A percentile compares a stretch with the other conserved stretches of the same genome.
Evolutionary conservation across 2,113 vertebrate species (phyloP).

Genomic region (Psophia crepitans): DNA sequence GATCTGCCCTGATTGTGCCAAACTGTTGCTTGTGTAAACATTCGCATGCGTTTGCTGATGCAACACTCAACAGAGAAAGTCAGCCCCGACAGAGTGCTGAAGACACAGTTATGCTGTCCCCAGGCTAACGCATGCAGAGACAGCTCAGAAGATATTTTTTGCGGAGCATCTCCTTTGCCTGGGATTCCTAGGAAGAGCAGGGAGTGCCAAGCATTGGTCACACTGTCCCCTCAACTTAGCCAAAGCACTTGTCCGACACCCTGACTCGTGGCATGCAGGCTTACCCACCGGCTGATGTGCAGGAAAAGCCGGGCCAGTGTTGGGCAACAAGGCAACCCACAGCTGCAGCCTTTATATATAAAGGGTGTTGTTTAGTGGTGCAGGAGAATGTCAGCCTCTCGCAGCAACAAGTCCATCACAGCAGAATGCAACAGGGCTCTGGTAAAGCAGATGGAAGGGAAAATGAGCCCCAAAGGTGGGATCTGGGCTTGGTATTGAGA

Average conservation of each 20-base stretch:
- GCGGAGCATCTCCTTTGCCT: background rate
- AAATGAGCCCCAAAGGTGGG: background rate
- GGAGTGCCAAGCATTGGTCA: background rate
- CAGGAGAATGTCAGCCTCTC: background rate
- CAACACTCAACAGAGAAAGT: background rate
- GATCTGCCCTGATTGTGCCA: background rate
- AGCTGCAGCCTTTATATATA: background rate
- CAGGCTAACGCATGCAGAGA: background rate
- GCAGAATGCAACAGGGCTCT: background rate
- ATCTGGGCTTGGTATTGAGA: background rate
- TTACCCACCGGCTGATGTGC: background rate
- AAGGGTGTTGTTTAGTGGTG: background rate
- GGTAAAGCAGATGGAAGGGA: background rate
- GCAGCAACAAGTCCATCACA: fast-evolving
- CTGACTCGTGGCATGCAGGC: background rate
- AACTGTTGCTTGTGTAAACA: background rate
- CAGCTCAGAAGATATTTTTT: background rate
- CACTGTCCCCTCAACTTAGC: background rate
- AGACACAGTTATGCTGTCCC: background rate
- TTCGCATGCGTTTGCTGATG: background rate
- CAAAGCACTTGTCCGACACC: background rate
- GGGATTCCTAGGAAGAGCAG: background rate
- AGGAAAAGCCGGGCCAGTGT: background rate
- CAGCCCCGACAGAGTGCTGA: background rate
- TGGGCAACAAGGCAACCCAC: background rate